Evolutionary conservation across 2,113 vertebrate species (phyloP).

Genomic region (Prolemur simus): DNA sequence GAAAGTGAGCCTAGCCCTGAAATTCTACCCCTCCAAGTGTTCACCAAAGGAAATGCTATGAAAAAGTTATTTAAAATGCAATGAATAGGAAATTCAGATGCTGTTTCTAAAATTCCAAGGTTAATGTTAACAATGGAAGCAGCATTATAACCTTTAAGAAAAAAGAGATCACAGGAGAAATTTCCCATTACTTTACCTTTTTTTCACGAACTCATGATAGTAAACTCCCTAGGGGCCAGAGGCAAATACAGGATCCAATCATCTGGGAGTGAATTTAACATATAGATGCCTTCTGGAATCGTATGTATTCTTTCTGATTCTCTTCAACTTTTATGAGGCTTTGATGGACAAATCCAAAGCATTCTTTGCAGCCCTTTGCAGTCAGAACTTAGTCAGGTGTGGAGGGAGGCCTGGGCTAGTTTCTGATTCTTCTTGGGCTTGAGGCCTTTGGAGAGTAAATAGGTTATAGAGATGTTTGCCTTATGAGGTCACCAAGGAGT

Average conservation of each 20-base stretch:
- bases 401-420: not conserved
- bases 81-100: not conserved
- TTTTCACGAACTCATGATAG: not conserved
- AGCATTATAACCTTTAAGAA: not conserved
- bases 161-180: not conserved
- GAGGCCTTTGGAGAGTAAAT: not conserved
- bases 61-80: not conserved
- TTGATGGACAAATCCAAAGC: not conserved
- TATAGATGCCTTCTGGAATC: not conserved
- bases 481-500: not conserved
- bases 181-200: not conserved
- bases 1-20: not conserved
- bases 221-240: not conserved
- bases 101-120: not conserved
- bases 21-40: not conserved
- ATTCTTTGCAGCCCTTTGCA: not conserved
- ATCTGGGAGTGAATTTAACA: not conserved
- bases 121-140: slow-evolving; percentile 27
- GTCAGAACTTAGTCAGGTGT: not conserved
- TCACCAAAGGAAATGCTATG: not conserved
- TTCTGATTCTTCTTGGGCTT: not conserved
- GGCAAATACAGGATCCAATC: not conserved
- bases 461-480: not conserved
- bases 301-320: accelerated
- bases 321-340: not conserved